Evolutionary conservation across 37 sponge, comb jelly and placozoan species (phyloP).

Genomic region (Ephydatia muelleri): DNA sequence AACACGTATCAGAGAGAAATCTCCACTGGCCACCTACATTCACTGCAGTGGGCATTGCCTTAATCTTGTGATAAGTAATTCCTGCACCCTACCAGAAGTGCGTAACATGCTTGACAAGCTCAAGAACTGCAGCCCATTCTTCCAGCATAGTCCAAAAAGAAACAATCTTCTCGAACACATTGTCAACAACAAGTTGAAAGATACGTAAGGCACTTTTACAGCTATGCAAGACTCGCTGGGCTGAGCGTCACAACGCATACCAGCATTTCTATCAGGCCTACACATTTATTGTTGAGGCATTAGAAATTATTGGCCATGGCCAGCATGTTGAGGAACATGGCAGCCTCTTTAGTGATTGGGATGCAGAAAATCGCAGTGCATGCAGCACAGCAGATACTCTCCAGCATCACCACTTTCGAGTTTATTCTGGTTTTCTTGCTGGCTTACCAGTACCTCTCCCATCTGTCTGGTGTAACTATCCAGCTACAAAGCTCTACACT

Average conservation of each 20-base stretch:
- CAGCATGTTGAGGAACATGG: conserved; percentile 28
- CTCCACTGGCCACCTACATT: conserved; percentile 51
- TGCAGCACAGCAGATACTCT: too few species aligned
- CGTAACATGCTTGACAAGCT: conserved; percentile 42
- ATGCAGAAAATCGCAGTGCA: conserved; percentile 10
- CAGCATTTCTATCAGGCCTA: too few species aligned
- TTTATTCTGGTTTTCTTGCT: too few species aligned
- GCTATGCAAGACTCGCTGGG: too few species aligned
- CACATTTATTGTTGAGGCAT: conserved; percentile 36
- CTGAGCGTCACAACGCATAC: too few species aligned
- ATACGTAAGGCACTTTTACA: too few species aligned
- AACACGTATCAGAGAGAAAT: conserved; percentile 24
- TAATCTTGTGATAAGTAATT: conserved; percentile 40
- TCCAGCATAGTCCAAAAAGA: conserved; percentile 31
- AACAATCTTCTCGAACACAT: conserved; percentile 30
- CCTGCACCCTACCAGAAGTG: conserved; percentile 48
- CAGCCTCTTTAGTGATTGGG: conserved; percentile 28
- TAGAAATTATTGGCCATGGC: conserved; percentile 25
- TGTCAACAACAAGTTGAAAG: conserved; percentile 13
- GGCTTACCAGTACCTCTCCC: too few species aligned
- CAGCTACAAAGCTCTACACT: conserved; percentile 41
- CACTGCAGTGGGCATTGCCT: conserved; percentile 64
- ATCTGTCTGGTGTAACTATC: too few species aligned
- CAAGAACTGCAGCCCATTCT: conserved; percentile 4
- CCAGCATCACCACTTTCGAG: too few species aligned